Evolutionary conservation across 2,113 vertebrate genomes (phyloP).

Genomic region (Heterotilapia buettikoferi): DNA sequence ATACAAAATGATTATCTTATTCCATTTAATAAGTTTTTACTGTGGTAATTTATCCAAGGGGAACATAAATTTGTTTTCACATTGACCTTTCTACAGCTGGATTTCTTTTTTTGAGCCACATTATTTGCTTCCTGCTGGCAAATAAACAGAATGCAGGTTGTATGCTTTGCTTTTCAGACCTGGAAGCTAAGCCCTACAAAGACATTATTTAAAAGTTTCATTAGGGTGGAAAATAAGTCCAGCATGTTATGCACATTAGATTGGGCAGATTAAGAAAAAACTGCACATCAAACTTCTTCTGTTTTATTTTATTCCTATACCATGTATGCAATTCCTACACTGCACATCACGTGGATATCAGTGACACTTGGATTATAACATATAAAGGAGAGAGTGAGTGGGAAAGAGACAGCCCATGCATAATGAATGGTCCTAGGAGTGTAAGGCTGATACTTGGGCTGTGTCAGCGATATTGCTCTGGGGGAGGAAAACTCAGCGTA

Average conservation of each 20-base stretch:
- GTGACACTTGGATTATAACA: neutral
- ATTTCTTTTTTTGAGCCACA: neutral
- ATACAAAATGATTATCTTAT: neutral
- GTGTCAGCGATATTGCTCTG: neutral
- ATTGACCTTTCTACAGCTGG: neutral
- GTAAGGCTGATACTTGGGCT: neutral
- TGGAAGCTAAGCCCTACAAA: neutral
- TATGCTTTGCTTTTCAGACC: neutral
- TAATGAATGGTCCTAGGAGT: neutral
- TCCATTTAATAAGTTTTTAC: neutral
- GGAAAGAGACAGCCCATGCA: neutral
- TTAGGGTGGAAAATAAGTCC: constrained; percentile 15
- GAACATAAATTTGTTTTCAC: neutral
- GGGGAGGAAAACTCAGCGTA: neutral
- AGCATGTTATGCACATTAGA: neutral
- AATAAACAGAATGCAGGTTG: neutral
- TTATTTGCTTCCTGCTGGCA: neutral
- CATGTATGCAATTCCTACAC: neutral
- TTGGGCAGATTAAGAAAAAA: neutral
- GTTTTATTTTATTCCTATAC: neutral
- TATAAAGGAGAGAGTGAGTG: neutral
- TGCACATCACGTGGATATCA: neutral
- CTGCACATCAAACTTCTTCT: neutral
- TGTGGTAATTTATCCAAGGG: neutral
- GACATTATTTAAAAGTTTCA: neutral